Base-by-base conservation (phyloP, 2,888 invertebrate species). In the Drosophila suboccidentalis region DNA sequence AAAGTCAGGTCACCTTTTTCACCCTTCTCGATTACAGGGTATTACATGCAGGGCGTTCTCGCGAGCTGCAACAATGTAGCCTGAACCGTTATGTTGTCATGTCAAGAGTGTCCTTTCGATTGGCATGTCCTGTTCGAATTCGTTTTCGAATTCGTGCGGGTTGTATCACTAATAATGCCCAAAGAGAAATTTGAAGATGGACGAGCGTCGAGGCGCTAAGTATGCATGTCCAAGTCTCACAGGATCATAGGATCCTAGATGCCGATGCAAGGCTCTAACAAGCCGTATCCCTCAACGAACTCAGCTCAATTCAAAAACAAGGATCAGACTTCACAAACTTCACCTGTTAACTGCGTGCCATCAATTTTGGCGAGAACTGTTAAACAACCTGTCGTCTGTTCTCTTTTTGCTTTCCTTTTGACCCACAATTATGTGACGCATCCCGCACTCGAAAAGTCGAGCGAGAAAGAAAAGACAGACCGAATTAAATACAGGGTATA, bases 281-380 rank as follows among this genome's bases (percentile, higher is more conserved):
- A 82, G 79, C 75, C 82, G 72, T 82, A 60, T 84, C 82, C 82
- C 50, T 75, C 58, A 43, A 38, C 11, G 13, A 29, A 29, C 38
- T 41, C 13, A 26, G 15, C 19, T 38, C 32, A 26, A 34, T 11
- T 19, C 19, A 19, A 22, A 22, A 9, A 13, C 9, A 11, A 15
- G 13, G n/a, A 47, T n/a, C 1, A 32, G 26, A 22, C n/a, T n/a
- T 36, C 6, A 17, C 34, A 64, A 71, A 80, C 51, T 82, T 57
- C 84, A 84, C 89, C 84, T 84, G 84, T 84, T 88, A 65, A 22
- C 36, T 63, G 59, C 61, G 36, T 57, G 55, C 51, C 47, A 55
- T 17, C 39, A 49, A 53, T 65, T 41, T 32, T 11, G 13, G 13
- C 22, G 39, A 34, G 34, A 19, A 5, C 29, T 47, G n/a, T 34